A percentile compares a stretch with the other conserved stretches of the same genome.
phyloP scores from a whole-genome alignment of 2,113 vertebrate genomes.

The Dendropsophus ebraccatus region DNA sequence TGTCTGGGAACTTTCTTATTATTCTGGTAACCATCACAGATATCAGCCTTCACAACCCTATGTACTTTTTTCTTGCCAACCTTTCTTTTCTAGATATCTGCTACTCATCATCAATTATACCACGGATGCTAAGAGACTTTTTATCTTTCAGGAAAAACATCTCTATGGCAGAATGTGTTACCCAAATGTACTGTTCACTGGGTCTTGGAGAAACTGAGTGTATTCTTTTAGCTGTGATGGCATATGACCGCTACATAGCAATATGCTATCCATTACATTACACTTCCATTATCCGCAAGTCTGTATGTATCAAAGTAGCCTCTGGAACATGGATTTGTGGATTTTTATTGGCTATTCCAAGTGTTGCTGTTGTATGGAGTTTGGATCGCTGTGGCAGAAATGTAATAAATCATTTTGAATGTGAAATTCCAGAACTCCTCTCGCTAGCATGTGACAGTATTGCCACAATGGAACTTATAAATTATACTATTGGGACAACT shows the following conservation, averaged over 20 bases:
- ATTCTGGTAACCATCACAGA: slow-evolving; percentile 48
- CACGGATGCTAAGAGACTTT: slow-evolving; percentile 63
- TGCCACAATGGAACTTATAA: slow-evolving; percentile 37
- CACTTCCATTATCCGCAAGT: slow-evolving; percentile 53
- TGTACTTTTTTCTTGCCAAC: slow-evolving; percentile 35
- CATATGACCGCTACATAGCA: slow-evolving; percentile 61
- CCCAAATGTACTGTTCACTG: slow-evolving; percentile 63
- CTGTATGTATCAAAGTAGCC: slow-evolving; percentile 55
- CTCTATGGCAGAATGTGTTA: slow-evolving; percentile 54
- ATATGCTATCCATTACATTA: slow-evolving; percentile 64
- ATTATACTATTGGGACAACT: slow-evolving; percentile 37
- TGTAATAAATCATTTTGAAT: slow-evolving; percentile 62
- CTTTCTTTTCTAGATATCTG: slow-evolving; percentile 60
- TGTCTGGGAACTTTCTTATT: background rate
- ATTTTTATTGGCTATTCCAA: slow-evolving; percentile 56
- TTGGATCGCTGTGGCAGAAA: slow-evolving; percentile 60
- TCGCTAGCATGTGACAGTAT: slow-evolving; percentile 60
- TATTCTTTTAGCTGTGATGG: slow-evolving; percentile 61
- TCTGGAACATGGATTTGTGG: slow-evolving; percentile 51
- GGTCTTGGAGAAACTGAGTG: slow-evolving; percentile 62
- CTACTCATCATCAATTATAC: slow-evolving; percentile 62
- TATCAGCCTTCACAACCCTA: slow-evolving; percentile 17
- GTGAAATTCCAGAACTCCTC: slow-evolving; percentile 63
- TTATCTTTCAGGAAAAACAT: slow-evolving; percentile 58
- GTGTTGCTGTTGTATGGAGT: slow-evolving; percentile 59